Evolutionary conservation across 2,113 vertebrate genomes (phyloP).

Genomic region (Pelobates fuscus): DNA sequence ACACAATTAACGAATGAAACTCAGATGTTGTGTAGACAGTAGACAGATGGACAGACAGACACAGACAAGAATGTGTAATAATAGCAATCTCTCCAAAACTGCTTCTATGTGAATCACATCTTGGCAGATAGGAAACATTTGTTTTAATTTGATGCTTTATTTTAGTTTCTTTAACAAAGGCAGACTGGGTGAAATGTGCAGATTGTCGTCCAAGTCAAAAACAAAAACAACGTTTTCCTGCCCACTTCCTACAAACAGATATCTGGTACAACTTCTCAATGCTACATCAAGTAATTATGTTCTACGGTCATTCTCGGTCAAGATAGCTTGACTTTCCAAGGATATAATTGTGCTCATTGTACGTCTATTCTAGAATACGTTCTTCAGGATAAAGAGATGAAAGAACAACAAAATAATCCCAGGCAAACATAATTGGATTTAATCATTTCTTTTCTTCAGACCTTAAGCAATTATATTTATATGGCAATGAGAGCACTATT

Average conservation of each 20-base stretch:
- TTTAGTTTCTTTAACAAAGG: slow-evolving; percentile 21
- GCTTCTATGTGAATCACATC: neutral
- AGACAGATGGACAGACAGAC: too few relatives aligned
- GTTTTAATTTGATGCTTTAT: neutral
- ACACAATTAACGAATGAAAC: too few relatives aligned
- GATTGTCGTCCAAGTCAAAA: neutral
- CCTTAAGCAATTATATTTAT: too few relatives aligned
- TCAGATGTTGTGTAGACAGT: too few relatives aligned
- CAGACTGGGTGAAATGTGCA: neutral
- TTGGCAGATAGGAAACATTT: neutral
- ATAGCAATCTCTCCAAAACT: too few relatives aligned
- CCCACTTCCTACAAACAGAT: neutral
- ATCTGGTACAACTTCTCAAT: neutral
- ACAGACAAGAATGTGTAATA: too few relatives aligned
- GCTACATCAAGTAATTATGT: slow-evolving; percentile 12
- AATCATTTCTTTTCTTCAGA: too few relatives aligned
- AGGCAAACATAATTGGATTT: slow-evolving; percentile 2
- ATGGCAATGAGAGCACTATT: too few relatives aligned
- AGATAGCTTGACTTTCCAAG: neutral
- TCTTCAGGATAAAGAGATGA: neutral
- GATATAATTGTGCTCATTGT: slow-evolving; percentile 3
- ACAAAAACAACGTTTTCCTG: neutral
- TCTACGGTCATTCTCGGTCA: slow-evolving; percentile 5
- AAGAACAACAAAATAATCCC: neutral
- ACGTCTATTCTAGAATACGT: neutral